Base-by-base conservation (phyloP, 2,888 invertebrate genomes). In the Microplitis deprimator region DNA sequence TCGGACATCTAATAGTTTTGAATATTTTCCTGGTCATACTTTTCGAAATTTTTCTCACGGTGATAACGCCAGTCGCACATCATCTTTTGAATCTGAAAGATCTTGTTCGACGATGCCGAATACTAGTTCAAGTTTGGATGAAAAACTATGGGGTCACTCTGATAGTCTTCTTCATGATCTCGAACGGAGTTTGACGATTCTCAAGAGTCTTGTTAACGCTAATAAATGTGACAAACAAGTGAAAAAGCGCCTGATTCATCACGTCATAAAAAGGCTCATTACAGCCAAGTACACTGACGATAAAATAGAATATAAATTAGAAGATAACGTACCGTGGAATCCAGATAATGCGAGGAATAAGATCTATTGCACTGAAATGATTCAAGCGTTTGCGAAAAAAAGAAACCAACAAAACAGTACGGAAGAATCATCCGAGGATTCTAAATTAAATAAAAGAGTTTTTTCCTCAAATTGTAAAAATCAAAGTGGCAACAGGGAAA, bases 1-100 rank as follows among this genome's bases (percentile, higher is more conserved):
- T n/a, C 92, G 92, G 84, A 93, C 93, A 50, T 82, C 82, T 1
- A 93, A 93, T 83, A 94, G 94, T 85, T 94, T 94, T 88, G 94
- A 94, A 86, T 94, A 94, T 85, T 89, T 91, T 75, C 90, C 90
- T 8, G 91, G 91, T 13, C 89, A 93, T 83, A 90, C 92, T 76
- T 93, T 93, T 83, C 92, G 92, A 82, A 92, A 92, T 83, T 91
- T 87, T 0, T 83, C 86, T 16, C 60, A 72, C 1, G 86, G 85
- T 29, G 87, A 83, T 1, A 85, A 85, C 41, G 84, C 85, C 2
- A 88, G 88, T 75, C 88, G 82, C 7, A 85, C 86, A 0, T 89
- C 89, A 4, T 86, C 88, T 0, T 81, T 86, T 0, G 87, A 87
- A n/a, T 89, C 89, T 0, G 84, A 84, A 1, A 81, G 85, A 38